Conservation (phyloP, 2,113 vertebrate species). For the Falco punctatus region DNA sequence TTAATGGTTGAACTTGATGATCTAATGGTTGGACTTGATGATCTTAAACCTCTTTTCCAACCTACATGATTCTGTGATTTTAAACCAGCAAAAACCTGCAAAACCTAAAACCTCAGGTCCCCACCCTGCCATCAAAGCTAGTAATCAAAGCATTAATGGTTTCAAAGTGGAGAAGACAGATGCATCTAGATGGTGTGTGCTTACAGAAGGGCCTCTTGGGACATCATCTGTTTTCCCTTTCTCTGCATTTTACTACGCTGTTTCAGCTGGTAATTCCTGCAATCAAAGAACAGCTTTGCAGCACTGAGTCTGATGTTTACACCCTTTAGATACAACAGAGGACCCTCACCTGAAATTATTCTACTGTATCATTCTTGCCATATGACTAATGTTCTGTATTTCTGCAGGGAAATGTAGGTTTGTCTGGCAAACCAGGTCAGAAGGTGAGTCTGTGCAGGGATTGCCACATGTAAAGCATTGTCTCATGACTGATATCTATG, state of each 20-base stretch:
- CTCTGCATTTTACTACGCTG: not conserved
- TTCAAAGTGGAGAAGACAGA: not conserved
- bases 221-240: not conserved
- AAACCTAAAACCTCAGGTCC: not conserved
- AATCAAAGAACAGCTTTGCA: not conserved
- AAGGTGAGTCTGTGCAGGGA: conserved; percentile 72
- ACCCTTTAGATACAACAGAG: not conserved
- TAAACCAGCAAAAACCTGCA: not conserved
- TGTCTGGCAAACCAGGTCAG: conserved; percentile 89
- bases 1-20: too few relatives aligned
- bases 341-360: not conserved
- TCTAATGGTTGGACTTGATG: too few relatives aligned
- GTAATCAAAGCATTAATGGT: not conserved
- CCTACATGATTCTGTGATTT: not conserved
- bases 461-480: rapidly evolving
- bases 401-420: conserved; percentile 87
- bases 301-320: not conserved
- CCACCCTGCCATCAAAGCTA: not conserved
- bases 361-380: not conserved
- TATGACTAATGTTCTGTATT: not conserved
- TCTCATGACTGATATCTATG: not conserved
- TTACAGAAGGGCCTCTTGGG: not conserved
- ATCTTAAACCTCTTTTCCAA: too few relatives aligned
- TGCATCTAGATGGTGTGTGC: too few relatives aligned
- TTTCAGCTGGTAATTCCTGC: not conserved